Conservation (phyloP, 2,113 vertebrate genomes). For the Noctilio leporinus region DNA sequence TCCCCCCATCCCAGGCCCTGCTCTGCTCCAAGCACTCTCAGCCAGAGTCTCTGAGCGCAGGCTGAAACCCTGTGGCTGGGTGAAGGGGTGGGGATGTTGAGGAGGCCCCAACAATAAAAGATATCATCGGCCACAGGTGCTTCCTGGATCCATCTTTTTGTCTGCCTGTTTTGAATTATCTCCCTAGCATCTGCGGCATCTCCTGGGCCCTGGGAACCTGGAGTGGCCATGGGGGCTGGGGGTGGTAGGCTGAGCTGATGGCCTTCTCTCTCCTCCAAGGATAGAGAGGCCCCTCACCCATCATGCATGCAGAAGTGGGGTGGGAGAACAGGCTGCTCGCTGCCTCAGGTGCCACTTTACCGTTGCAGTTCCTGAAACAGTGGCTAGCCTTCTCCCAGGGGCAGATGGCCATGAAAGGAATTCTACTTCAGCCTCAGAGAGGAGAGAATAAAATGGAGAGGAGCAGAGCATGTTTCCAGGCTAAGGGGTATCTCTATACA, state of each 20-base stretch:
- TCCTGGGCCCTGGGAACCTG: slow-evolving; percentile 71
- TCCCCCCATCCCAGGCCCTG: neutral
- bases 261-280: slow-evolving; percentile 6
- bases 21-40: neutral
- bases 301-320: accelerated
- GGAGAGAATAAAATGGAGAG: neutral
- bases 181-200: slow-evolving; percentile 79
- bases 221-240: slow-evolving; percentile 15
- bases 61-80: neutral
- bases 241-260: neutral
- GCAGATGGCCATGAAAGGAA: neutral
- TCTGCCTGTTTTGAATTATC: slow-evolving; percentile 77
- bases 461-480: neutral
- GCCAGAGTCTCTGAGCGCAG: neutral
- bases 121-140: slow-evolving; percentile 79
- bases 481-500: neutral
- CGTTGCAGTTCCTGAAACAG: neutral
- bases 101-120: slow-evolving; percentile 71
- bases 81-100: slow-evolving; percentile 31
- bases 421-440: neutral
- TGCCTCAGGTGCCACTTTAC: neutral
- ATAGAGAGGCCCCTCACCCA: neutral
- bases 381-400: neutral
- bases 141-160: slow-evolving; percentile 75
- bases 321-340: neutral